Evolutionary conservation across 2,888 invertebrate genomes (phyloP).

Genomic region (Aphelenchoides bicaudatus): DNA sequence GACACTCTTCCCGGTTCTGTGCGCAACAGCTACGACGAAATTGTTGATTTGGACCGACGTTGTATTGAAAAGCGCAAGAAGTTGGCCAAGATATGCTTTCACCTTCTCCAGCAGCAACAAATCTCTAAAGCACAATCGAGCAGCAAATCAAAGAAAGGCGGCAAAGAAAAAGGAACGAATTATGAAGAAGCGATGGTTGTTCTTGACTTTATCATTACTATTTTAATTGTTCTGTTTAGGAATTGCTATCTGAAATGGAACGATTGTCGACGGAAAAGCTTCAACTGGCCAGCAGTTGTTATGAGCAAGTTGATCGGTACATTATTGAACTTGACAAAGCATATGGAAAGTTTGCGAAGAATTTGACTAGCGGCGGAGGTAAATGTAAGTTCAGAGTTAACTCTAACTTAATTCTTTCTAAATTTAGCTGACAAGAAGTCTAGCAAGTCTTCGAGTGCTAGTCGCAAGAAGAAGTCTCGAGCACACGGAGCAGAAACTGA

Average conservation of each 20-base stretch:
- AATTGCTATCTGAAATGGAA: constrained; percentile 79
- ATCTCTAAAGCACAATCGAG: constrained; percentile 6
- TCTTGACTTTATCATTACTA: constrained; percentile 6
- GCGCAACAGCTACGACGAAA: constrained; percentile 15
- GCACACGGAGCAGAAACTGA: constrained; percentile 65
- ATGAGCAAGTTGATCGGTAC: constrained; percentile 87
- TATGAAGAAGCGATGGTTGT: constrained; percentile 72
- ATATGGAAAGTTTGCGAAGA: constrained; percentile 21
- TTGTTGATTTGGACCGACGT: constrained; percentile 11
- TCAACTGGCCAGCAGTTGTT: constrained; percentile 92
- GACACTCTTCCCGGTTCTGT: constrained; percentile 3
- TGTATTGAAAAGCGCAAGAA: constrained; percentile 5
- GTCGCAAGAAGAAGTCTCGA: constrained; percentile 22
- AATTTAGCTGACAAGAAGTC: constrained; percentile 20
- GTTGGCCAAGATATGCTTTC: constrained; percentile 10
- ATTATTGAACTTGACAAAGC: constrained; percentile 37
- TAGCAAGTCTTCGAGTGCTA: not conserved
- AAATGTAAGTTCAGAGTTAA: no score
- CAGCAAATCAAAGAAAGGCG: constrained; percentile 61
- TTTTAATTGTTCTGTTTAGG: constrained; percentile 13
- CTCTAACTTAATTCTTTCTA: constrained; percentile 22
- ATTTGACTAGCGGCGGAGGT: constrained; percentile 17
- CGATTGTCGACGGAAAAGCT: constrained; percentile 96
- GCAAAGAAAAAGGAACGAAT: constrained; percentile 81
- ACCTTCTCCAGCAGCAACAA: not conserved